Percentiles rank a stretch among this genome's conserved stretches.
Evolutionary conservation across 2,888 invertebrate genomes (phyloP).

Genomic region (Pterobdella sp.): DNA sequence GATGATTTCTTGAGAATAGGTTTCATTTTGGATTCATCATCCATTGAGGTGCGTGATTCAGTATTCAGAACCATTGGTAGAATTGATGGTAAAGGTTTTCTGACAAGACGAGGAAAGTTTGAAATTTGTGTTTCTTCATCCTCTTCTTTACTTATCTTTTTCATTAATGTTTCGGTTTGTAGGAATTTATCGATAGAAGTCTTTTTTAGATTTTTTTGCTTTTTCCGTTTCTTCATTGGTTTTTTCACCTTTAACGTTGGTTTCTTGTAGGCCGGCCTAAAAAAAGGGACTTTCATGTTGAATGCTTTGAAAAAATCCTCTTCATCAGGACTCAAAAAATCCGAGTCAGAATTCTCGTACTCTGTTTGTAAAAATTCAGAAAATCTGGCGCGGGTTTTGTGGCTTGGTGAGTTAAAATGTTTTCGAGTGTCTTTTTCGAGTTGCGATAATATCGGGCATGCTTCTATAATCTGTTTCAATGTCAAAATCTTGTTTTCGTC

Average conservation of each 20-base stretch:
- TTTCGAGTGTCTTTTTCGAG: not conserved
- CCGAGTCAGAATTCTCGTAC: slow-evolving; percentile 21
- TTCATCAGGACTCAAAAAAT: not conserved
- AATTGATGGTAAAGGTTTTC: slow-evolving; percentile 16
- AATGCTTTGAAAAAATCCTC: not conserved
- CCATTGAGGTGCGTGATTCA: slow-evolving; percentile 18
- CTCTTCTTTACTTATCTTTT: not conserved
- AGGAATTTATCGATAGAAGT: not conserved
- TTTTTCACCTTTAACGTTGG: not conserved
- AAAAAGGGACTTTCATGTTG: not conserved
- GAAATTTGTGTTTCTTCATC: not conserved
- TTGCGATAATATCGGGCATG: not conserved
- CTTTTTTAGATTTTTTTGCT: slow-evolving; percentile 10
- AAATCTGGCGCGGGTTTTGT: slow-evolving; percentile 6
- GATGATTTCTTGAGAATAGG: slow-evolving; percentile 24
- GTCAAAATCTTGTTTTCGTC: slow-evolving; percentile 23
- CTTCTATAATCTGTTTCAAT: not conserved
- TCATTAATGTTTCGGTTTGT: not conserved
- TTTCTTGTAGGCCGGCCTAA: not conserved
- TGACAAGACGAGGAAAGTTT: slow-evolving; percentile 23
- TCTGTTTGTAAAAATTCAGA: slow-evolving; percentile 9
- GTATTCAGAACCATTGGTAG: slow-evolving; percentile 14
- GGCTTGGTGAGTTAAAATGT: not conserved
- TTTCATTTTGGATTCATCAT: slow-evolving; percentile 24
- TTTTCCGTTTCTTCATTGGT: slow-evolving; percentile 9